phyloP scores from a whole-genome alignment of 2,797 vertebrate species.

The Coregonus sp. region DNA sequence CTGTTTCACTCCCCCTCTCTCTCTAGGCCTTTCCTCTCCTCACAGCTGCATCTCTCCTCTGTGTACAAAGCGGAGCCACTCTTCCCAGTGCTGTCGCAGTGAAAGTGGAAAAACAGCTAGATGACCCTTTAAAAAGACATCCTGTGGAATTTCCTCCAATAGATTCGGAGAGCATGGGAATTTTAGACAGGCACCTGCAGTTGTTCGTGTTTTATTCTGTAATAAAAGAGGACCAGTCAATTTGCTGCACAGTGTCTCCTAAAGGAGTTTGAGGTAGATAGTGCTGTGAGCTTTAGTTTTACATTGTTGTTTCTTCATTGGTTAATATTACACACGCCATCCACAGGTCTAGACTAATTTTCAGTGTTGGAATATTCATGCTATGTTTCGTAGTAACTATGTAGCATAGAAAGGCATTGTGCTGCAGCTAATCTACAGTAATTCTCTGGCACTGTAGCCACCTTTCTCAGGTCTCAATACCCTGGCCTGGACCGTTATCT shows the following conservation, averaged over 20 bases:
- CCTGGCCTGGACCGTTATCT: not conserved
- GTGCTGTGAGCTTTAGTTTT: not conserved
- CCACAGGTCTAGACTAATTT: not conserved
- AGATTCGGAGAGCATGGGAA: constrained; percentile 45
- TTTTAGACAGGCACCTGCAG: constrained; percentile 44
- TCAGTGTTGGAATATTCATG: not conserved
- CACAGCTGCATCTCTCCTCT: constrained; percentile 50
- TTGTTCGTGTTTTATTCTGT: constrained; percentile 8
- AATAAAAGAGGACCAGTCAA: not conserved
- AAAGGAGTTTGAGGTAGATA: not conserved
- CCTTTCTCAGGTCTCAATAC: not conserved
- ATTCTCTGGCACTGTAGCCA: not conserved
- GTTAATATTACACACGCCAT: not conserved
- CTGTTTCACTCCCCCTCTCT: not conserved
- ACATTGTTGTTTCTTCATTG: not conserved
- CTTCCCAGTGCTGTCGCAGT: constrained; percentile 42
- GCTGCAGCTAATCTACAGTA: not conserved
- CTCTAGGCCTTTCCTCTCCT: constrained; percentile 8
- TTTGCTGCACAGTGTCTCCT: not conserved
- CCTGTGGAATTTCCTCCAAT: constrained; percentile 62
- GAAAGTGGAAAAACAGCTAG: constrained; percentile 67
- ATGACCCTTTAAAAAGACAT: constrained; percentile 57
- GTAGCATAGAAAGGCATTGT: not conserved
- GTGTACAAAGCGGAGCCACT: constrained; percentile 9
- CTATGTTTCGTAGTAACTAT: not conserved